These are phyloP conservation scores for Lycaon pictus DNA, from an alignment of 2,113 vertebrate genomes.

Conservation along the genomic window DNA sequence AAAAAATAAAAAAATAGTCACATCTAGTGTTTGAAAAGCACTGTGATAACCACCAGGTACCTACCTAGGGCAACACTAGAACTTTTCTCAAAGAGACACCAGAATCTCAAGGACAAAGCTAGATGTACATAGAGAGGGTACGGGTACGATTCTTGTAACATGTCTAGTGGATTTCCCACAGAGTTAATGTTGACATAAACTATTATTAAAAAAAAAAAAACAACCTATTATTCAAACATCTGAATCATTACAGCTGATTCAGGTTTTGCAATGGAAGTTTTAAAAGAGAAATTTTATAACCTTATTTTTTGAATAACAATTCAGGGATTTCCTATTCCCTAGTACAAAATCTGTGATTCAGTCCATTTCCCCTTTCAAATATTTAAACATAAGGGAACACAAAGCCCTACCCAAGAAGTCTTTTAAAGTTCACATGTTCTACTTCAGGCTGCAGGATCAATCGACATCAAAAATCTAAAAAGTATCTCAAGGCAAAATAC, in stretches of 20 bases:
- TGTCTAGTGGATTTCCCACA: not conserved
- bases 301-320: not conserved
- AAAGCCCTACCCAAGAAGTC: not conserved
- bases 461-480: constrained; percentile 12
- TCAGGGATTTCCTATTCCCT: constrained; percentile 57
- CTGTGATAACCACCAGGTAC: not conserved
- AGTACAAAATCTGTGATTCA: constrained; percentile 26
- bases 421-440: not conserved
- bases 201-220: too few species aligned
- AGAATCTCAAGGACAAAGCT: not conserved
- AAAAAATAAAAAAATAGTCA: not conserved
- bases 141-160: not conserved
- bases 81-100: not conserved
- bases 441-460: not conserved
- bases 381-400: not conserved
- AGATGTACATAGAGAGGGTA: not conserved
- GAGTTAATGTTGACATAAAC: not conserved
- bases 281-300: constrained; percentile 22
- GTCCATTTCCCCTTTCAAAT: constrained; percentile 34
- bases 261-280: not conserved
- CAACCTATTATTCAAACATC: not conserved
- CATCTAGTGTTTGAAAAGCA: not conserved
- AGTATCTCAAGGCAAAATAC: constrained; percentile 7
- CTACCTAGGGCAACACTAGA: not conserved
- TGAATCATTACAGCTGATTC: not conserved